phyloP scores from a whole-genome alignment of 2,797 vertebrate species.

The Gallirallus australis region DNA sequence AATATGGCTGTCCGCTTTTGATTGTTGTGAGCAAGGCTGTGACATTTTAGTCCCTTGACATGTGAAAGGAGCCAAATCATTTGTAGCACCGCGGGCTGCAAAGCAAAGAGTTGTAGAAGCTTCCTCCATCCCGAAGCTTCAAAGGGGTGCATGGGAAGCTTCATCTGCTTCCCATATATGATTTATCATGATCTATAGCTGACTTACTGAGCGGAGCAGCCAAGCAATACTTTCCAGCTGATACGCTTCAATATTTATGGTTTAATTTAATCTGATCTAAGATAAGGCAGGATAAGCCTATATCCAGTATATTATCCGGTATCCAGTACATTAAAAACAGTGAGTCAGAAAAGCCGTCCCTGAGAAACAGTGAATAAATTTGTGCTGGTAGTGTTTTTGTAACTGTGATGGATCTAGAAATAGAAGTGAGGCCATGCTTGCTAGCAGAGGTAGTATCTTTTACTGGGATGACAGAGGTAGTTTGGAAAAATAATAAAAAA shows the following conservation, averaged over 20 bases:
- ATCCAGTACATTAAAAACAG: constrained; percentile 13
- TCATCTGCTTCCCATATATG: background rate
- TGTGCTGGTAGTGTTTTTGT: constrained; percentile 14
- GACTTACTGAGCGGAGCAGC: background rate
- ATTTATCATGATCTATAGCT: background rate
- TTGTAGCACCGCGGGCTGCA: background rate
- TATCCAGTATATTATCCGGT: background rate
- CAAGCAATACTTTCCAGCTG: background rate
- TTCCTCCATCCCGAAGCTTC: background rate
- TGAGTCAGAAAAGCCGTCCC: background rate
- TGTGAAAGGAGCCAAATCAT: background rate
- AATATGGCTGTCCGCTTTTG: background rate
- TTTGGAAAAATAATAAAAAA: background rate
- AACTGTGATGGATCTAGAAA: constrained; percentile 18
- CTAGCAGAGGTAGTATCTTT: constrained; percentile 6
- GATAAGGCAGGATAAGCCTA: background rate
- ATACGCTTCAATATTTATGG: background rate
- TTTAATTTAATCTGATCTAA: constrained; percentile 33
- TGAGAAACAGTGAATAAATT: constrained; percentile 42
- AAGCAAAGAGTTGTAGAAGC: background rate
- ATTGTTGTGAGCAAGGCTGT: background rate
- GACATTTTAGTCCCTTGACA: background rate
- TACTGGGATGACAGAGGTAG: background rate
- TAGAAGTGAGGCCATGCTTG: constrained; percentile 13
- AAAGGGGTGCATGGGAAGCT: background rate